A percentile compares a stretch with the other conserved stretches of the same genome.
phyloP scores from a whole-genome alignment of 2,888 invertebrate genomes.

The Drosophila niveifrons region DNA sequence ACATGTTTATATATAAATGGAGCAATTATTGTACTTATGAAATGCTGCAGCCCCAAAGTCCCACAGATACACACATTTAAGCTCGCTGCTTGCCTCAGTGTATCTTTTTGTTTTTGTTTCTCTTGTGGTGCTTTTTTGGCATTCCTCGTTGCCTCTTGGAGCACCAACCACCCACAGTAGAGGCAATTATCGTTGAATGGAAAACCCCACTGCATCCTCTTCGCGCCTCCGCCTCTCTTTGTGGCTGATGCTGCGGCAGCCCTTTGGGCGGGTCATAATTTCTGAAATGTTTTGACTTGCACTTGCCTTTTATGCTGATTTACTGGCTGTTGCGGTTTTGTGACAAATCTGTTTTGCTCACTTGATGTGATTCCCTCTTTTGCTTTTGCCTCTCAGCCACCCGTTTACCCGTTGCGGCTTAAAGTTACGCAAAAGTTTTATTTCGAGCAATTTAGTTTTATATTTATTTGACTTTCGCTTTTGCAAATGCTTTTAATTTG shows the following conservation, averaged over 20 bases:
- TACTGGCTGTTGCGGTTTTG: conserved; percentile 80
- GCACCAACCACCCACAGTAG: conserved; percentile 35
- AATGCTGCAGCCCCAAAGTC: conserved; percentile 49
- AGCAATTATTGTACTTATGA: conserved; percentile 78
- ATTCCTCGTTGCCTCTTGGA: conserved; percentile 29
- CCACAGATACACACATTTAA: conserved; percentile 23
- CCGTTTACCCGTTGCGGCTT: conserved; percentile 46
- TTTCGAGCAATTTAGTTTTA: conserved; percentile 77
- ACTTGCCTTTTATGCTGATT: conserved; percentile 78
- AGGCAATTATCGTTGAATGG: conserved; percentile 72
- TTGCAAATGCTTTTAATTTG: conserved; percentile 35
- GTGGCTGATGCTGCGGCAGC: conserved; percentile 55
- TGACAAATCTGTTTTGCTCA: conserved; percentile 81
- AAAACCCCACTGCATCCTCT: conserved; percentile 14
- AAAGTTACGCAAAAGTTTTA: conserved; percentile 72
- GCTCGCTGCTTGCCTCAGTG: conserved; percentile 10
- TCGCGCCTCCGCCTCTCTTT: conserved; percentile 31
- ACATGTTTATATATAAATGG: conserved; percentile 29
- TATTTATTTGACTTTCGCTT: conserved; percentile 66
- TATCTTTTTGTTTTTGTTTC: conserved; percentile 33
- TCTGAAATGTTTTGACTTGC: conserved; percentile 80
- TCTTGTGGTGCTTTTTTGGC: conserved; percentile 40
- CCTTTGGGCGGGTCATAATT: conserved; percentile 75
- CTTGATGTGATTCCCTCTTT: conserved; percentile 68
- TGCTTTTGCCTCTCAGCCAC: background rate